These are phyloP conservation scores for Dipodomys stephensi DNA, from an alignment of 2,113 vertebrate genomes.

Conservation along the genomic window DNA sequence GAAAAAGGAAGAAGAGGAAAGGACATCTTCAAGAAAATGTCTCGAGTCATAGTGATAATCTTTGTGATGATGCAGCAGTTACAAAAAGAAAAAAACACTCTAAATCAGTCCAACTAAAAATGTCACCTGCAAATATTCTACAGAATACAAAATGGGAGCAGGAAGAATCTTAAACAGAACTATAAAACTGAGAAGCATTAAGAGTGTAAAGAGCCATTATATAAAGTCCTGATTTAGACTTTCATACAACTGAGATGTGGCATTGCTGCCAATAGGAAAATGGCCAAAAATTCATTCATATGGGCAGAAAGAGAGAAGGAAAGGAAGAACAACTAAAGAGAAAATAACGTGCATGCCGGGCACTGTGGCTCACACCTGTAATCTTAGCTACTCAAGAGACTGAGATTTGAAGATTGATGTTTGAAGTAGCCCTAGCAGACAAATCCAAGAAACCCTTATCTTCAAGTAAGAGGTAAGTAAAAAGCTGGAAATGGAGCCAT, in stretches of 20 bases:
- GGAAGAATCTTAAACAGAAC: background rate
- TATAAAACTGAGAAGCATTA: background rate
- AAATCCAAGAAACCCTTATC: no score
- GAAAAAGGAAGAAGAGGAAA: constrained; percentile 12
- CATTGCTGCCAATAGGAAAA: background rate
- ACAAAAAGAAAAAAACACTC: background rate
- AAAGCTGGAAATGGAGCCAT: no score
- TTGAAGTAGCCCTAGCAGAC: no score
- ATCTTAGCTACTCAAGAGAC: no score
- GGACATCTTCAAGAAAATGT: constrained; percentile 4
- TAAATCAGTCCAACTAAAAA: background rate
- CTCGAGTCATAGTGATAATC: background rate
- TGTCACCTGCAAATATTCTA: background rate
- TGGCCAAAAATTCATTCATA: background rate
- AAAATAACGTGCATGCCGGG: background rate
- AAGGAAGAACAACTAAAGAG: background rate
- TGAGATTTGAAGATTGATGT: no score
- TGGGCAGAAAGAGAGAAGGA: background rate
- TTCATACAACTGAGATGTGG: background rate
- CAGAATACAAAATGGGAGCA: background rate
- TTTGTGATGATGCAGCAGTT: background rate
- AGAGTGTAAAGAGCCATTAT: background rate
- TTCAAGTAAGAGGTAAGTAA: no score
- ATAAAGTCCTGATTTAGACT: background rate
- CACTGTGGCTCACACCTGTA: no score